Conservation (phyloP, 1,140 invertebrate species). For the Cydia fagiglandana region DNA sequence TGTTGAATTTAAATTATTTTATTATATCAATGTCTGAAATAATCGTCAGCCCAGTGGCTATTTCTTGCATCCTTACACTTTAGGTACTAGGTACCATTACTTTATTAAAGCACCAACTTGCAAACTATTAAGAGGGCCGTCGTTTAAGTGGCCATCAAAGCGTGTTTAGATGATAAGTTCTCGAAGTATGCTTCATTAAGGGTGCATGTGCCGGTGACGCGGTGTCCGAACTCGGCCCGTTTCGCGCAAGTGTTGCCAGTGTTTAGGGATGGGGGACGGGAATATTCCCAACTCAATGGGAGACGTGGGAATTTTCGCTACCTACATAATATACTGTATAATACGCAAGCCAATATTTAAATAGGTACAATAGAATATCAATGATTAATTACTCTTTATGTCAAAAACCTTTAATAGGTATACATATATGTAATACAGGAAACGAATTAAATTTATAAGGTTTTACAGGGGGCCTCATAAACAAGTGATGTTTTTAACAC, state of each 20-base stretch:
- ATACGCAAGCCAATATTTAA: too few species aligned
- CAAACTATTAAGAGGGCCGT: slow-evolving; percentile 48
- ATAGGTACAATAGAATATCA: too few species aligned
- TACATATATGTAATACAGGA: too few species aligned
- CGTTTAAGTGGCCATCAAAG: slow-evolving; percentile 68
- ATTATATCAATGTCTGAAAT: neutral
- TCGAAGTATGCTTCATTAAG: slow-evolving; percentile 68
- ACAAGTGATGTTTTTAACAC: too few species aligned
- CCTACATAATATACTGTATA: too few species aligned
- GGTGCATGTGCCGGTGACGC: slow-evolving; percentile 57
- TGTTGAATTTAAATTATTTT: too few species aligned
- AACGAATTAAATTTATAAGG: too few species aligned
- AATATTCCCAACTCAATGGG: neutral
- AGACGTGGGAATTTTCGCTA: neutral
- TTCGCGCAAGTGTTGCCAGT: slow-evolving; percentile 63
- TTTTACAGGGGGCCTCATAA: too few species aligned
- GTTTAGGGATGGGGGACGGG: neutral
- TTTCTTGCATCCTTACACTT: neutral
- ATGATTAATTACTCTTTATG: too few species aligned
- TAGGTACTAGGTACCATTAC: slow-evolving; percentile 32
- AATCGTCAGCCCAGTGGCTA: neutral
- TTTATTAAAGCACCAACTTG: slow-evolving; percentile 60
- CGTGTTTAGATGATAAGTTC: slow-evolving; percentile 62
- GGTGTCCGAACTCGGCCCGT: slow-evolving; percentile 59
- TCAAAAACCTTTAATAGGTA: too few species aligned